Evolutionary conservation across 2,113 vertebrate genomes (phyloP).

Genomic region (Onychostoma macrolepis): DNA sequence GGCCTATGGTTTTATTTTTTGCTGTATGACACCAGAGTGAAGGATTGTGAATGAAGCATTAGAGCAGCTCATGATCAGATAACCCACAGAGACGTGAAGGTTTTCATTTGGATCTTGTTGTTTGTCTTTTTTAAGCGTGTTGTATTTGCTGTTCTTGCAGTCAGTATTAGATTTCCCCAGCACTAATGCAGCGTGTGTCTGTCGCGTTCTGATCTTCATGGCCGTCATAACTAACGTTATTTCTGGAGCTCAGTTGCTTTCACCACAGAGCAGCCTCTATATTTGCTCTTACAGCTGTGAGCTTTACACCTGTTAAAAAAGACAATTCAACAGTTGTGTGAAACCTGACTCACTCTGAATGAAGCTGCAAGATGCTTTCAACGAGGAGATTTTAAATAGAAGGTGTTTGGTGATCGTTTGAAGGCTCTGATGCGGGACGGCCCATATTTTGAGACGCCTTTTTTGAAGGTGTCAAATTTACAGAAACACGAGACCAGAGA

Average conservation of each 20-base stretch:
- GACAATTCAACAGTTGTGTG: conserved; percentile 32
- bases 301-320: conserved; percentile 37
- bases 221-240: not conserved
- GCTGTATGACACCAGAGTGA: too few relatives aligned
- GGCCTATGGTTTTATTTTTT: too few relatives aligned
- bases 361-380: not conserved
- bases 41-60: not conserved
- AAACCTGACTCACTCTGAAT: not conserved
- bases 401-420: not conserved
- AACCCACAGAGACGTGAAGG: not conserved
- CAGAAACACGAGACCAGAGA: not conserved
- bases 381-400: not conserved
- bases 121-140: not conserved
- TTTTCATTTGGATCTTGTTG: not conserved
- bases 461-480: not conserved
- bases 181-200: not conserved
- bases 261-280: conserved; percentile 1
- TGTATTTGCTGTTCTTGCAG: not conserved
- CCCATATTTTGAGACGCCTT: not conserved
- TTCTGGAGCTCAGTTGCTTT: conserved; percentile 34
- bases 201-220: not conserved
- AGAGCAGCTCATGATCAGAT: not conserved
- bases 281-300: not conserved
- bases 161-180: not conserved
- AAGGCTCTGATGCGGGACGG: not conserved